These are phyloP conservation scores for Drosophila parthenogenetica DNA, from an alignment of 2,888 invertebrate genomes.

Conservation along the genomic window DNA sequence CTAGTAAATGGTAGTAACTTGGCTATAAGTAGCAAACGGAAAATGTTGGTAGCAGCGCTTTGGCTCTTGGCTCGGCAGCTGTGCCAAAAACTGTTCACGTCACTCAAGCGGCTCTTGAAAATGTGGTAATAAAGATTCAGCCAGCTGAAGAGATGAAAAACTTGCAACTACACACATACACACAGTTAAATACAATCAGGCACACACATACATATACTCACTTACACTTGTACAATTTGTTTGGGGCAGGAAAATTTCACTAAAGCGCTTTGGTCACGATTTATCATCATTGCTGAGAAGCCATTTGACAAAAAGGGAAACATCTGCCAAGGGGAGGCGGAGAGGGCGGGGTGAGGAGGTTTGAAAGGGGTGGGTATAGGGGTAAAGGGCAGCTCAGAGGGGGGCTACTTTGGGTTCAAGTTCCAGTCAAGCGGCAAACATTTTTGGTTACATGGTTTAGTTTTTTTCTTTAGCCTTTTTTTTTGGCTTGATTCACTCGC, in stretches of 20 bases:
- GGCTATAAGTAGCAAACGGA: conserved; percentile 54
- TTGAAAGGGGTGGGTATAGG: background rate
- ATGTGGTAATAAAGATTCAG: conserved; percentile 63
- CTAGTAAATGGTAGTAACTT: conserved; percentile 50
- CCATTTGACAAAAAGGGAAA: conserved; percentile 74
- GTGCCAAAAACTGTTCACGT: conserved; percentile 64
- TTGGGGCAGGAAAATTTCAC: conserved; percentile 63
- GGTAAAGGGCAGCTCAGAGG: background rate
- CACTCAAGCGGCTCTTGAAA: conserved; percentile 57
- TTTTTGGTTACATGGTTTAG: conserved; percentile 44
- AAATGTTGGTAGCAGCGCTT: conserved; percentile 41
- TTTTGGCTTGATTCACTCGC: conserved; percentile 14
- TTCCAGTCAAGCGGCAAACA: conserved; percentile 54
- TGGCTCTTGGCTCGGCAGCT: conserved; percentile 39
- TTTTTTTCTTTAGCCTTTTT: conserved; percentile 1
- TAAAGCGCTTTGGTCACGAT: conserved; percentile 70
- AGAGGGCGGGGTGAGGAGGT: background rate
- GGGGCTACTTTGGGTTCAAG: conserved; percentile 38
- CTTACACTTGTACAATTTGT: conserved; percentile 26
- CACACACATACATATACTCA: conserved; percentile 4
- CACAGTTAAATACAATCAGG: background rate
- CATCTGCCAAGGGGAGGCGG: conserved; percentile 42
- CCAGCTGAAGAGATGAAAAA: conserved; percentile 32
- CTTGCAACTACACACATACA: conserved; percentile 6
- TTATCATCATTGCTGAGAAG: conserved; percentile 66